Conservation (phyloP, 1,140 invertebrate genomes). For the Zelostemma sp. region DNA sequence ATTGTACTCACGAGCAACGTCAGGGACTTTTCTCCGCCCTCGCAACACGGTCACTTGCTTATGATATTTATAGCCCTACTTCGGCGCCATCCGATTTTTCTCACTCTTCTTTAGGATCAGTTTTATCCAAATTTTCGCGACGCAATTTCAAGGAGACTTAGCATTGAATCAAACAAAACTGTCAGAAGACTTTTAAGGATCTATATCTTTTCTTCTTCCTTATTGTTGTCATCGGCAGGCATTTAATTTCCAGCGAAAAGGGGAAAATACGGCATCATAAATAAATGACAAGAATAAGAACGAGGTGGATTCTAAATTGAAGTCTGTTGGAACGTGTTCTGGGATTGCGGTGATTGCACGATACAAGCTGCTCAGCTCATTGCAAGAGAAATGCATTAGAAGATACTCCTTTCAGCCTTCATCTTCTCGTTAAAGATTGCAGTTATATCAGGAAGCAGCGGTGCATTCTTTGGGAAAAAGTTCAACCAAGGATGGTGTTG, state of each 20-base stretch:
- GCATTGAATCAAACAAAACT: no score
- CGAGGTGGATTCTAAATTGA: no score
- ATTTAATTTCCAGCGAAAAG: no score
- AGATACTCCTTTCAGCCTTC: conserved; percentile 23
- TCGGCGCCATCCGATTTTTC: no score
- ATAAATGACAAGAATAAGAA: not conserved
- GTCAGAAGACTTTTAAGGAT: no score
- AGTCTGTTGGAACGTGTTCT: conserved; percentile 32
- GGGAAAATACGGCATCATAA: no score
- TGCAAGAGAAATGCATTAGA: conserved; percentile 49
- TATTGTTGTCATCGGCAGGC: no score
- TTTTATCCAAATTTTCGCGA: conserved; percentile 36
- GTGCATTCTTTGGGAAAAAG: no score
- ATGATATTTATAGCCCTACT: no score
- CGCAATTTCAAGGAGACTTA: no score
- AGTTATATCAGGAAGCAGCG: conserved; percentile 20
- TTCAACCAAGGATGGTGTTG: no score
- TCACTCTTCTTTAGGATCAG: conserved; percentile 19
- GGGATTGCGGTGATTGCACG: conserved; percentile 27
- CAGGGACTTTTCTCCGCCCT: conserved; percentile 34
- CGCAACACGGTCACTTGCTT: conserved; percentile 12
- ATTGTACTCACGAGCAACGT: conserved; percentile 23
- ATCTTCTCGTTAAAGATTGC: conserved; percentile 30
- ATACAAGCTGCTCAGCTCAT: conserved; percentile 25
- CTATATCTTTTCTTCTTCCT: no score